phyloP scores from a whole-genome alignment of 2,113 vertebrate genomes.

The Mystacornis crossleyi region DNA sequence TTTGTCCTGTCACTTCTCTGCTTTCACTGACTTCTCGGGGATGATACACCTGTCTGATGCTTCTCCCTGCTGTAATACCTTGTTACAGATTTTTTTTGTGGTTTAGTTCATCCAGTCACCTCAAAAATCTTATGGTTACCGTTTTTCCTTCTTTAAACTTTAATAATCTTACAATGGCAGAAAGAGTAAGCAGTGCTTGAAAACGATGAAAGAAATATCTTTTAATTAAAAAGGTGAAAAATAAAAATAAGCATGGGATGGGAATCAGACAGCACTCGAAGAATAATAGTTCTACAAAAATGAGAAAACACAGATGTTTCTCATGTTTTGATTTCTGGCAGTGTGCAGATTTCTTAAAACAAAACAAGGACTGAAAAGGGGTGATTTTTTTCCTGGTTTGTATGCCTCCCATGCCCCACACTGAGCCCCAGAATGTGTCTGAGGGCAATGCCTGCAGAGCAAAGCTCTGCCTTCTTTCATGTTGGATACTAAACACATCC shows the following conservation, averaged over 20 bases:
- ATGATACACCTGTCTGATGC: not conserved
- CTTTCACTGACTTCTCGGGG: not conserved
- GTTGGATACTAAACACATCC: fast-evolving
- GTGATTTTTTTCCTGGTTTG: fast-evolving
- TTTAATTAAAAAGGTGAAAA: not conserved
- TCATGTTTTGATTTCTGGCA: not conserved
- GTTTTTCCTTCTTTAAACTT: not conserved
- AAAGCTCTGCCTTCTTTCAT: not conserved
- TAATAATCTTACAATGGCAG: not conserved
- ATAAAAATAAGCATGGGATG: not conserved
- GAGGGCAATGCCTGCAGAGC: not conserved
- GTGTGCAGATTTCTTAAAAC: not conserved
- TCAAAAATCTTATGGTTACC: not conserved
- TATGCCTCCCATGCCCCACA: fast-evolving
- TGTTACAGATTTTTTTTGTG: not conserved
- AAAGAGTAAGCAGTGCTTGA: not conserved
- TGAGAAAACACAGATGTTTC: not conserved
- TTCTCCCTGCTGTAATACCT: not conserved
- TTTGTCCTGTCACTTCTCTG: not conserved
- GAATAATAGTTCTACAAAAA: not conserved
- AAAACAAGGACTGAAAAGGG: not conserved
- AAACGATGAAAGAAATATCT: not conserved
- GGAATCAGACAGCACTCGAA: not conserved
- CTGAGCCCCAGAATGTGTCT: not conserved
- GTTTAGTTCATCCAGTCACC: not conserved